These are phyloP conservation scores for Notodonta ziczac DNA, from an alignment of 2,888 invertebrate genomes.

Conservation along the genomic window DNA sequence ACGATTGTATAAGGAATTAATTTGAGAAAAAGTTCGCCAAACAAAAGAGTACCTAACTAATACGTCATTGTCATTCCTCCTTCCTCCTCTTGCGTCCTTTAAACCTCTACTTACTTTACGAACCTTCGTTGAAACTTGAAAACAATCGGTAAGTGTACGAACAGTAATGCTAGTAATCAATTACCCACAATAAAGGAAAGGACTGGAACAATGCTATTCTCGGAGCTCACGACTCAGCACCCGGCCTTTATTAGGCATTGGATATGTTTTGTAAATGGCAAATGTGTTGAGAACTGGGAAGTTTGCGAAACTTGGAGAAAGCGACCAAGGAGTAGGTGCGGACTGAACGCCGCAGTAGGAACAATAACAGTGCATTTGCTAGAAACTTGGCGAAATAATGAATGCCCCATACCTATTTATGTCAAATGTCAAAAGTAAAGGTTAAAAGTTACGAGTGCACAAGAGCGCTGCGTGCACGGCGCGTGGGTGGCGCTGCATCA, in stretches of 20 bases:
- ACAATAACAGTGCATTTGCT: constrained; percentile 79
- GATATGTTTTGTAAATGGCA: constrained; percentile 70
- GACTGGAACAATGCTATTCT: constrained; percentile 60
- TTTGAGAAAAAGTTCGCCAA: too few species aligned
- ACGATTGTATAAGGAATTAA: too few species aligned
- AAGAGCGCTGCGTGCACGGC: constrained; percentile 40
- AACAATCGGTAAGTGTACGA: constrained; percentile 14
- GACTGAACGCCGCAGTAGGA: constrained; percentile 65
- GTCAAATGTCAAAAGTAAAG: constrained; percentile 79
- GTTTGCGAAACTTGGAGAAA: constrained; percentile 74
- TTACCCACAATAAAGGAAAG: constrained; percentile 50
- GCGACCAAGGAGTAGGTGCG: constrained; percentile 59
- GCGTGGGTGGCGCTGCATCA: constrained; percentile 24
- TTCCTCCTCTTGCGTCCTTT: too few species aligned
- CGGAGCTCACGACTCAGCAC: constrained; percentile 59
- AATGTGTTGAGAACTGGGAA: constrained; percentile 69
- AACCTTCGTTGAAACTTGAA: constrained; percentile 10
- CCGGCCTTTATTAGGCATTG: constrained; percentile 62
- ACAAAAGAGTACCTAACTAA: too few species aligned
- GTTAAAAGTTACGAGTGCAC: constrained; percentile 73
- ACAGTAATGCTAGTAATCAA: constrained; percentile 52
- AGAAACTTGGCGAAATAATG: constrained; percentile 74
- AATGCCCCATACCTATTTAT: constrained; percentile 61
- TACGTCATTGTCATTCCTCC: too few species aligned
- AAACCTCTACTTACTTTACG: too few species aligned